Evolutionary conservation across 2,888 invertebrate species (phyloP).

Genomic region (Athalia rosae): DNA sequence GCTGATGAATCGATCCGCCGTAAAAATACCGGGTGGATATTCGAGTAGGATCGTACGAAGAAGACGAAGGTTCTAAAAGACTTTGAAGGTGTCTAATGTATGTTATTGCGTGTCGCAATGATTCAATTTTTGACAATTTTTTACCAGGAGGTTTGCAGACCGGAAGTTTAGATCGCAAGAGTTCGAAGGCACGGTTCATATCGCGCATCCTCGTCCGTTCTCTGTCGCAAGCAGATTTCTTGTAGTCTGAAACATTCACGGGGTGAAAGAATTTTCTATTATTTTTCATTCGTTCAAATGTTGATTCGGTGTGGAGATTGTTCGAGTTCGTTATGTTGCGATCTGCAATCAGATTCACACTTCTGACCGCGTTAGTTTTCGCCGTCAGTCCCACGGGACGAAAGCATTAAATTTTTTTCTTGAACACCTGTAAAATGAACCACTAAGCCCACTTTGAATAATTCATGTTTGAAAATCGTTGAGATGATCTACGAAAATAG

Average conservation of each 20-base stretch:
- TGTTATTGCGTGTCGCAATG: conserved; percentile 86
- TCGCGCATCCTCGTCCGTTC: conserved; percentile 90
- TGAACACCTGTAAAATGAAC: no score
- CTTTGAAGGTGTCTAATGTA: conserved; percentile 85
- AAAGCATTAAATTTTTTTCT: no score
- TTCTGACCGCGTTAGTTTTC: no score
- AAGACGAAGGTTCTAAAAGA: conserved; percentile 73
- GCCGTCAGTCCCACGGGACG: no score
- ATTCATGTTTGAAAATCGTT: no score
- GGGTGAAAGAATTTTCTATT: neutral
- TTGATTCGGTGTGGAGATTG: no score
- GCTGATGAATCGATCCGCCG: conserved; percentile 31
- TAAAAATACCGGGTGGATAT: conserved; percentile 56
- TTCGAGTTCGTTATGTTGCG: no score
- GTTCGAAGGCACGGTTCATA: conserved; percentile 89
- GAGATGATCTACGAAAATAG: no score
- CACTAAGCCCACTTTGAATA: no score
- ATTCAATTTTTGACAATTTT: conserved; percentile 90
- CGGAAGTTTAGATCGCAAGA: conserved; percentile 84
- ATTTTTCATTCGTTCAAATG: neutral
- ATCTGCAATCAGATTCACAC: no score
- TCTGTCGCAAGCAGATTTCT: conserved; percentile 88
- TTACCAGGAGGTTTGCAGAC: conserved; percentile 88
- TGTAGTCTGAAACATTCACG: conserved; percentile 79
- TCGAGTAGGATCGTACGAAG: conserved; percentile 60